Conservation (phyloP, 2,113 vertebrate genomes). For the Aegithalos caudatus region DNA sequence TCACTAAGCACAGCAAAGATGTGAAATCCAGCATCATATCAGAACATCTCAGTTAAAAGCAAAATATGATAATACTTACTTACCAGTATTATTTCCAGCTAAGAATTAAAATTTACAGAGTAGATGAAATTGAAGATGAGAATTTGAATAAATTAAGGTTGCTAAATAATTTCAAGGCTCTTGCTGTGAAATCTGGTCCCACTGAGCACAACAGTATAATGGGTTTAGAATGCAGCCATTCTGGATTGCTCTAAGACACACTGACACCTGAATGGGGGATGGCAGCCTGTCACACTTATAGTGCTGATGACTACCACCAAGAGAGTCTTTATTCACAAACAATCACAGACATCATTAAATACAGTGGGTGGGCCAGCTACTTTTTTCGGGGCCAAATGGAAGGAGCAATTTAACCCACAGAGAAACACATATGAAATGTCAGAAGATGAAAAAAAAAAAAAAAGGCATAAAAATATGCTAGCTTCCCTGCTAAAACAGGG, state of each 20-base stretch:
- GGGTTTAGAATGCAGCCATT: neutral
- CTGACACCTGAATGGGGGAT: neutral
- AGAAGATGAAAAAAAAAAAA: neutral
- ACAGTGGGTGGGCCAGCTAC: neutral
- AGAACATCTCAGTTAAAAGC: neutral
- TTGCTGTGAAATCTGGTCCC: constrained; percentile 28
- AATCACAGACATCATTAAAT: constrained; percentile 32
- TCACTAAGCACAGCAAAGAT: neutral
- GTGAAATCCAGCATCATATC: neutral
- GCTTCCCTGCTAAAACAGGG: neutral
- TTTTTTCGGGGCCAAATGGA: neutral
- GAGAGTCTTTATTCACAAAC: neutral
- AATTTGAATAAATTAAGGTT: neutral
- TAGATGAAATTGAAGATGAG: neutral
- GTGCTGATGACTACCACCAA: neutral
- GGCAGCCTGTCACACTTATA: neutral
- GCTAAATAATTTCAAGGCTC: neutral
- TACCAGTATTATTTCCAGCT: neutral
- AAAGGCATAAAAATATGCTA: neutral
- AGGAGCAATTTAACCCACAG: neutral
- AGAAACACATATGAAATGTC: neutral
- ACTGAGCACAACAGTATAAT: neutral
- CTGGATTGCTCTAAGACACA: neutral
- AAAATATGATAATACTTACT: neutral
- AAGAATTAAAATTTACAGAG: neutral